These are phyloP conservation scores for Parnassius apollo DNA, from an alignment of 2,888 invertebrate genomes.

Conservation along the genomic window DNA sequence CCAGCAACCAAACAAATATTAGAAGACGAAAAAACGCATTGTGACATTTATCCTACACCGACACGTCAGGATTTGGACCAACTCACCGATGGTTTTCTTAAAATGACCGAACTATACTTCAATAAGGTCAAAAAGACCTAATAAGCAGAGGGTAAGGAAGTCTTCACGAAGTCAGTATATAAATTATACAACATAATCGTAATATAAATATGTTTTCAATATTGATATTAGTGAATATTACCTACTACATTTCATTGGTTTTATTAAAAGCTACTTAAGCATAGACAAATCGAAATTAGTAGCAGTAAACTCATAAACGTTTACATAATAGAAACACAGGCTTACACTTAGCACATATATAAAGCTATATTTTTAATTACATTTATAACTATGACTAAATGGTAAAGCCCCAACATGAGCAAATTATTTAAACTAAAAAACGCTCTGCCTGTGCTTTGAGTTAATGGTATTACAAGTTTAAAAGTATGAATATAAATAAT, in stretches of 20 bases:
- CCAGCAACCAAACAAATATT: slow-evolving; percentile 89
- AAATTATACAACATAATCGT: background rate
- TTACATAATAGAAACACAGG: too few species aligned
- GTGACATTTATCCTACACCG: slow-evolving; percentile 91
- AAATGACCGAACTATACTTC: slow-evolving; percentile 91
- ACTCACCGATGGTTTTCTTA: slow-evolving; percentile 86
- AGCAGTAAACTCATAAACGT: slow-evolving; percentile 3
- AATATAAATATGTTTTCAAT: background rate
- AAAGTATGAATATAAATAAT: too few species aligned
- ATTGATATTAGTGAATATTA: background rate
- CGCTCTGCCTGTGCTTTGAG: too few species aligned
- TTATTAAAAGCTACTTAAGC: background rate
- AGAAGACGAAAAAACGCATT: slow-evolving; percentile 86
- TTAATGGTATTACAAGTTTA: too few species aligned
- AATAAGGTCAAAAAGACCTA: slow-evolving; percentile 93
- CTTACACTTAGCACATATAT: too few species aligned
- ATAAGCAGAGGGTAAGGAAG: slow-evolving; percentile 88
- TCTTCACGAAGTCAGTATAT: background rate
- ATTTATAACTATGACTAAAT: too few species aligned
- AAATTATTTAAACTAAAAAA: too few species aligned
- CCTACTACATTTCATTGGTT: background rate
- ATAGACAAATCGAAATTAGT: slow-evolving; percentile 7
- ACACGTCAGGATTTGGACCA: slow-evolving; percentile 83
- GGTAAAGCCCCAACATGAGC: too few species aligned
- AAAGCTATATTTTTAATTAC: too few species aligned